Percentiles rank a stretch among this genome's conserved stretches.
Evolutionary conservation across 2,113 vertebrate species (phyloP).

Genomic region (Verasper variegatus): DNA sequence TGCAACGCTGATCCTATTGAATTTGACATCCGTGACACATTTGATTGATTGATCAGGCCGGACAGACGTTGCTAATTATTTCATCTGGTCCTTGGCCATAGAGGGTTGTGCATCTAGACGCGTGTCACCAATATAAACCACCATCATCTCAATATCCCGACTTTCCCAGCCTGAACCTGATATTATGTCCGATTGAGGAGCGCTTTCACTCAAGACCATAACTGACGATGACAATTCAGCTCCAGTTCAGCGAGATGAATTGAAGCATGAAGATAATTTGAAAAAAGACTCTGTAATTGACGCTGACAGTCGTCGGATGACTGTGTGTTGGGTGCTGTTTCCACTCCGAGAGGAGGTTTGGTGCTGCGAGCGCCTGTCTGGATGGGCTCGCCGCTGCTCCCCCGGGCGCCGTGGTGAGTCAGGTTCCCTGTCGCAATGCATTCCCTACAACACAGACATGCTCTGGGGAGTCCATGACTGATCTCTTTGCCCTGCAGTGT

Average conservation of each 20-base stretch:
- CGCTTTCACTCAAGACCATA: constrained; percentile 34
- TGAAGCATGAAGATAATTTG: constrained; percentile 60
- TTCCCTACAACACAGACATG: constrained; percentile 65
- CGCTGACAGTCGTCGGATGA: constrained; percentile 66
- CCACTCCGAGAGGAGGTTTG: constrained; percentile 61
- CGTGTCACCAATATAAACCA: neutral
- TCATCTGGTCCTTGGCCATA: constrained; percentile 11
- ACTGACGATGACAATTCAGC: constrained; percentile 54
- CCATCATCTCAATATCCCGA: neutral
- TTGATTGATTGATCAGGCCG: neutral
- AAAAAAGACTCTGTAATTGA: constrained; percentile 64
- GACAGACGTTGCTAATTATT: constrained; percentile 11
- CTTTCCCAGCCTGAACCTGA: neutral
- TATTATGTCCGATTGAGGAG: constrained; percentile 16
- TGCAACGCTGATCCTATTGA: constrained; percentile 42
- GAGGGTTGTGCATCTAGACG: neutral
- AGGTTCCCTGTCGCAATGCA: constrained; percentile 78
- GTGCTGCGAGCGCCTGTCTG: constrained; percentile 57
- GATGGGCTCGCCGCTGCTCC: constrained; percentile 51
- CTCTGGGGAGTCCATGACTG: constrained; percentile 69
- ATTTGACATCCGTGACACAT: constrained; percentile 37
- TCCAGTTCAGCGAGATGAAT: constrained; percentile 48
- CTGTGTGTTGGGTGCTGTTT: constrained; percentile 52
- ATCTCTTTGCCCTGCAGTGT: constrained; percentile 42
- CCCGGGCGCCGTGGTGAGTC: constrained; percentile 71